phyloP scores from a whole-genome alignment of 2,888 invertebrate species.

The Cenopis cana region DNA sequence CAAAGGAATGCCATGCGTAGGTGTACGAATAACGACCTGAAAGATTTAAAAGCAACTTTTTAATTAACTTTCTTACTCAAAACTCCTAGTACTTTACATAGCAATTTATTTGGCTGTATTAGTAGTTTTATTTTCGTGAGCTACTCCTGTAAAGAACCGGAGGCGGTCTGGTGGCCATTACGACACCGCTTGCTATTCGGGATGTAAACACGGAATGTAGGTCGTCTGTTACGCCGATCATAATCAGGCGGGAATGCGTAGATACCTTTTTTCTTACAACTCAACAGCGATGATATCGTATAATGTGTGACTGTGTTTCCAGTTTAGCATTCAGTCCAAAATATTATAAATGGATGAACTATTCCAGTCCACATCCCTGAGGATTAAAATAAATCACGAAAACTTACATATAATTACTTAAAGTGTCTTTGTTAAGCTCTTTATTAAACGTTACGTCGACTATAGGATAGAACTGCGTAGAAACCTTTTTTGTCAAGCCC shows the following conservation, averaged over 20 bases:
- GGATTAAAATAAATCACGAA: too few species aligned
- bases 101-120: constrained; percentile 8
- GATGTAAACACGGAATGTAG: constrained; percentile 42
- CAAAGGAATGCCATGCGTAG: background rate
- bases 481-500: constrained; percentile 22
- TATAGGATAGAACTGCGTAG: constrained; percentile 4
- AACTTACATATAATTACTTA: background rate
- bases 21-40: background rate
- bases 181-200: constrained; percentile 40
- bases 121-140: constrained; percentile 20
- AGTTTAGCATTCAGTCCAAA: background rate
- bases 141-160: constrained; percentile 28
- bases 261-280: background rate
- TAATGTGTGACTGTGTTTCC: background rate
- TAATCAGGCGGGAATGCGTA: constrained; percentile 35
- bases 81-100: background rate
- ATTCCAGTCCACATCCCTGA: too few species aligned
- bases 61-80: background rate
- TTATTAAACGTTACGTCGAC: background rate
- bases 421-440: background rate
- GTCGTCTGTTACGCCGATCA: constrained; percentile 40
- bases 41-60: background rate
- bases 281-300: background rate
- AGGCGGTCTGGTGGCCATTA: constrained; percentile 14
- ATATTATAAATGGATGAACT: background rate